Conservation (phyloP, 1,140 invertebrate species). For the Drosophila lacteicornis region DNA sequence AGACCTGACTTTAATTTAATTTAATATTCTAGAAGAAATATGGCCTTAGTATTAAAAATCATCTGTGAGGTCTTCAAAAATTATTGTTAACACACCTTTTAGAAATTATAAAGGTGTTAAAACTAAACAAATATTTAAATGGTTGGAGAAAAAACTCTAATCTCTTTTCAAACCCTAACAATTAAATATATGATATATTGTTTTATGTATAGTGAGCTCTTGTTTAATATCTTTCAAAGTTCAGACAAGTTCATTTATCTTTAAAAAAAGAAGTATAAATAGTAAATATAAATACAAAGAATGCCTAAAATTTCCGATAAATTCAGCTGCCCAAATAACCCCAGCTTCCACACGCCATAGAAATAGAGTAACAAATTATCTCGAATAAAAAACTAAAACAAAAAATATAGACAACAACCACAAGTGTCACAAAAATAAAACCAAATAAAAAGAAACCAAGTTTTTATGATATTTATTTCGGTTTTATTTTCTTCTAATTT, state of each 20-base stretch:
- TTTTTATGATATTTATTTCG: slow-evolving; percentile 51
- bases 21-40: neutral
- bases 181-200: too few species aligned
- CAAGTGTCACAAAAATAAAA: slow-evolving; percentile 37
- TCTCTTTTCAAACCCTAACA: too few species aligned
- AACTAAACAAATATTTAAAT: too few species aligned
- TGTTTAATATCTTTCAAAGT: neutral
- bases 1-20: neutral
- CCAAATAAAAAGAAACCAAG: slow-evolving; percentile 7
- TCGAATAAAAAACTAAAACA: slow-evolving; percentile 9
- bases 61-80: too few species aligned
- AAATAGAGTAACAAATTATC: slow-evolving; percentile 12
- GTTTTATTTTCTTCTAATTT: slow-evolving; percentile 52
- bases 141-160: too few species aligned
- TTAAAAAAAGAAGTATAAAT: slow-evolving; percentile 5
- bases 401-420: slow-evolving; percentile 29
- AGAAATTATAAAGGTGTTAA: too few species aligned
- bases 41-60: too few species aligned
- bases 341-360: neutral
- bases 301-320: neutral
- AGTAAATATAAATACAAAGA: slow-evolving; percentile 8
- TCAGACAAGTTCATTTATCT: slow-evolving; percentile 4
- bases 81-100: too few species aligned
- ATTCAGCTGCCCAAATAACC: slow-evolving; percentile 49
- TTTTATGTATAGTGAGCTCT: neutral